phyloP scores from a whole-genome alignment of 2,113 vertebrate genomes.

The Nycticryphes semicollaris region DNA sequence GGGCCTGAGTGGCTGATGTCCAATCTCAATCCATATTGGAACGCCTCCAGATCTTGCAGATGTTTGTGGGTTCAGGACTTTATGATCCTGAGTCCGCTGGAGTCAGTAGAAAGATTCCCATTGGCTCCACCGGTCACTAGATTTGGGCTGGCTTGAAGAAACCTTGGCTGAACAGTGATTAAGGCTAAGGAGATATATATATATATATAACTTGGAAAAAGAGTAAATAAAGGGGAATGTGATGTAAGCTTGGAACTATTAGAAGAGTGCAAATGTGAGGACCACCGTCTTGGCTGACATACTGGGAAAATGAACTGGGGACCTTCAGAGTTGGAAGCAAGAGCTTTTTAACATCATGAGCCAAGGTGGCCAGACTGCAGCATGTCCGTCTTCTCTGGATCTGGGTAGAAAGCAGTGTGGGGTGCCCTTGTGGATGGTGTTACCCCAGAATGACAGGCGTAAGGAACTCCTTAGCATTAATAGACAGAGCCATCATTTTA shows the following conservation, averaged over 20 bases:
- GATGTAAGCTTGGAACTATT: slow-evolving; percentile 64
- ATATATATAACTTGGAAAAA: slow-evolving; percentile 46
- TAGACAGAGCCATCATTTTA: neutral
- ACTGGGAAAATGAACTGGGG: slow-evolving; percentile 62
- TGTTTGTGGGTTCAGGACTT: slow-evolving; percentile 51
- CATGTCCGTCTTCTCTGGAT: neutral
- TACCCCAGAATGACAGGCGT: neutral
- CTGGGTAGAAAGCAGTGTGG: neutral
- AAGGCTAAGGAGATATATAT: slow-evolving; percentile 7
- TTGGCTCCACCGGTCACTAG: neutral
- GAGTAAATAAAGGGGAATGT: slow-evolving; percentile 45
- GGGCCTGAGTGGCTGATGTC: slow-evolving; percentile 53
- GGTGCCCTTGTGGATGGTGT: neutral
- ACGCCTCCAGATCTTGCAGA: slow-evolving; percentile 50
- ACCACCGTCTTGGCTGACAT: slow-evolving; percentile 59
- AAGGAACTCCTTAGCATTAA: neutral
- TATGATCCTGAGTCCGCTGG: slow-evolving; percentile 1
- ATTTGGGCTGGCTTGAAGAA: slow-evolving; percentile 37
- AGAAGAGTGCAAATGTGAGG: slow-evolving; percentile 42
- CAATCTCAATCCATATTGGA: slow-evolving; percentile 46
- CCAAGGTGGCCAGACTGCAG: slow-evolving; percentile 1
- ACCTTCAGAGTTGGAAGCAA: slow-evolving; percentile 38
- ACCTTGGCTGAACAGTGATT: slow-evolving; percentile 16
- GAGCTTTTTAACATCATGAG: neutral
- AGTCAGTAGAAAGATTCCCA: slow-evolving; percentile 29